Evolutionary conservation across 2,113 vertebrate species (phyloP).

Genomic region (Alethe castanea): DNA sequence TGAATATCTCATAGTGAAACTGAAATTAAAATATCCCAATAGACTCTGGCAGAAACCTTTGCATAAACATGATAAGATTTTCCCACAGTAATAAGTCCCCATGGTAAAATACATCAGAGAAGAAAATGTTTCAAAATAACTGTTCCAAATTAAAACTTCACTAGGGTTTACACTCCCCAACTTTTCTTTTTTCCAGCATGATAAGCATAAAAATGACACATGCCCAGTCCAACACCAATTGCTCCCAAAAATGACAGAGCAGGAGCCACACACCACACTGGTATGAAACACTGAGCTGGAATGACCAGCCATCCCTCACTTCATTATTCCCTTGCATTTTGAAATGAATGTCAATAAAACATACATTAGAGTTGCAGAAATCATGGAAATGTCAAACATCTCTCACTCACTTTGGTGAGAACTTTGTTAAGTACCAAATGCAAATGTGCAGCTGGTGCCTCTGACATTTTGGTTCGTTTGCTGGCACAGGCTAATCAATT

Average conservation of each 20-base stretch:
- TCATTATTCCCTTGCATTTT: not conserved
- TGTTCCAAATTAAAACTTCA: conserved; percentile 44
- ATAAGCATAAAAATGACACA: not conserved
- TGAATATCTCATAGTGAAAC: not conserved
- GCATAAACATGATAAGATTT: conserved; percentile 5
- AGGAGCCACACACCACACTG: not conserved
- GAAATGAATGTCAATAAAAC: conserved; percentile 28
- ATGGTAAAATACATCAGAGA: conserved; percentile 16
- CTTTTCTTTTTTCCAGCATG: not conserved
- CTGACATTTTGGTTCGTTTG: conserved; percentile 63
- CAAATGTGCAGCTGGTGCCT: conserved; percentile 69
- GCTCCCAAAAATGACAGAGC: accelerated
- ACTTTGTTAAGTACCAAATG: conserved; percentile 61
- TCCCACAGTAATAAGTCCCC: conserved; percentile 28
- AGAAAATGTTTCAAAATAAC: conserved; percentile 1
- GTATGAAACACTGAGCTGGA: not conserved
- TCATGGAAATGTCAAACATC: conserved; percentile 66
- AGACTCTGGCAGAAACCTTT: not conserved
- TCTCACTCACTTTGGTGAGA: conserved; percentile 50
- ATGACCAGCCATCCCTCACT: not conserved
- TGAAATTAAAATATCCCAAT: conserved; percentile 22
- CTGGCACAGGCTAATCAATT: conserved; percentile 62
- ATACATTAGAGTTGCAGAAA: conserved; percentile 56
- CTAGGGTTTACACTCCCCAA: not conserved
- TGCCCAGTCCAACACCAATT: accelerated